Conservation (phyloP, 1,140 invertebrate genomes). For the Notospermus geniculatus region DNA sequence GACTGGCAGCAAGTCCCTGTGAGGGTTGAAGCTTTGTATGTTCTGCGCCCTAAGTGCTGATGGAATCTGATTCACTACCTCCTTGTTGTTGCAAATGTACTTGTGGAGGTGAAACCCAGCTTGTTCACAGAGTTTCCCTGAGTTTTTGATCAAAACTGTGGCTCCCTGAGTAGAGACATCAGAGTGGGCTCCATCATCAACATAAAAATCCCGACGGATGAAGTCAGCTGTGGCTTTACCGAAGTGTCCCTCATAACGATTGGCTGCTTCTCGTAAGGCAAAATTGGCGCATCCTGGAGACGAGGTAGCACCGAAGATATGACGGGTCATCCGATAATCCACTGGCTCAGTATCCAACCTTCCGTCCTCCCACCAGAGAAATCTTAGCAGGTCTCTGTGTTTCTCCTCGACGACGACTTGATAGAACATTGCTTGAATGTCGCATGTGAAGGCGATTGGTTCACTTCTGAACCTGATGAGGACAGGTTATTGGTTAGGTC, state of each 20-base stretch:
- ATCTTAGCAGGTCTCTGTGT: constrained; percentile 14
- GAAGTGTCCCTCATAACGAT: background rate
- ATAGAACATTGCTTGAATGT: constrained; percentile 22
- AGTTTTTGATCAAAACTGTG: constrained; percentile 8
- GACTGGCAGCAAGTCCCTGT: background rate
- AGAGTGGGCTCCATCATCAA: constrained; percentile 25
- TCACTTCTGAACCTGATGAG: constrained; percentile 28
- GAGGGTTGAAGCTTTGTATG: constrained; percentile 27
- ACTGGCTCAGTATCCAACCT: constrained; percentile 7
- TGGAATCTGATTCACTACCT: constrained; percentile 13
- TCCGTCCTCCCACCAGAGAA: constrained; percentile 14
- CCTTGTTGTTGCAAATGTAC: constrained; percentile 12
- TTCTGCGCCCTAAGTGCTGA: constrained; percentile 13
- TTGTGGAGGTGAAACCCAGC: constrained; percentile 22
- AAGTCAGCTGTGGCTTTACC: constrained; percentile 12
- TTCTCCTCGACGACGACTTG: constrained; percentile 11
- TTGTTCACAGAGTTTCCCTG: constrained; percentile 1
- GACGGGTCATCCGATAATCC: constrained; percentile 25
- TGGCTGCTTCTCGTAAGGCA: constrained; percentile 16
- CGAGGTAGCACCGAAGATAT: constrained; percentile 27
- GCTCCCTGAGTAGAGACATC: constrained; percentile 17
- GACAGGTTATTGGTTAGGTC: constrained; percentile 45
- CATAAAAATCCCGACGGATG: constrained; percentile 24
- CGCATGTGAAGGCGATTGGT: background rate
- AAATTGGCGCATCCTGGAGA: constrained; percentile 28